Conservation (phyloP, 2,797 vertebrate genomes). For the Enteromius treurensis region DNA sequence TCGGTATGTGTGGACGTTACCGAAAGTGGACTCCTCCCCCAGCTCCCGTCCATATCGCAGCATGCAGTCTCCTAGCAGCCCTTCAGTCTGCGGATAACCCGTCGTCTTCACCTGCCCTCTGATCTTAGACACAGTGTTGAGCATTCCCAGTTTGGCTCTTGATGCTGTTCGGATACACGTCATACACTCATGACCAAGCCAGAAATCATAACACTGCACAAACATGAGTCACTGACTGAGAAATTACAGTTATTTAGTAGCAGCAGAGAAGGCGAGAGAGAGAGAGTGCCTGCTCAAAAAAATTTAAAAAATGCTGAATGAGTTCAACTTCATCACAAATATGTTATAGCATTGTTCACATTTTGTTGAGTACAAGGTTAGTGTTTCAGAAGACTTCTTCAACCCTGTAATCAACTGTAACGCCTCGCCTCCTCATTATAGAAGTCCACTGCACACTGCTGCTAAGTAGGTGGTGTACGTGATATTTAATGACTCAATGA, state of each 20-base stretch:
- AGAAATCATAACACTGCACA: slow-evolving; percentile 3
- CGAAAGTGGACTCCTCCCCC: slow-evolving; percentile 88
- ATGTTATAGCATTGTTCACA: too few species aligned
- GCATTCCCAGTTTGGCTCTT: slow-evolving; percentile 91
- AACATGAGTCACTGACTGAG: background rate
- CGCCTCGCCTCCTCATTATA: background rate
- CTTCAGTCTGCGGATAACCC: slow-evolving; percentile 93
- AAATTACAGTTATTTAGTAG: background rate
- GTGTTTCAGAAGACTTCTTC: background rate
- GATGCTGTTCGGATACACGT: slow-evolving; percentile 73
- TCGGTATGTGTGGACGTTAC: slow-evolving; percentile 70
- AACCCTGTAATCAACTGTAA: background rate
- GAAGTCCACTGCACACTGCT: background rate
- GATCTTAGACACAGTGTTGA: slow-evolving; percentile 94
- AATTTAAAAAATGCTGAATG: too few species aligned
- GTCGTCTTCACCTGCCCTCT: slow-evolving; percentile 90
- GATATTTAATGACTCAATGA: background rate
- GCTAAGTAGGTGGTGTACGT: background rate
- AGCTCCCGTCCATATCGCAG: slow-evolving; percentile 89
- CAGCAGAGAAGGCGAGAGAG: background rate
- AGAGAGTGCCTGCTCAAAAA: background rate
- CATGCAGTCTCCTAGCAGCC: slow-evolving; percentile 93
- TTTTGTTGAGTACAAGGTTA: background rate
- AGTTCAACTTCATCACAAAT: too few species aligned
- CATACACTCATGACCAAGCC: background rate